These are phyloP conservation scores for Pangasius mekongensis DNA, from an alignment of 2,797 vertebrate species.

Conservation along the genomic window DNA sequence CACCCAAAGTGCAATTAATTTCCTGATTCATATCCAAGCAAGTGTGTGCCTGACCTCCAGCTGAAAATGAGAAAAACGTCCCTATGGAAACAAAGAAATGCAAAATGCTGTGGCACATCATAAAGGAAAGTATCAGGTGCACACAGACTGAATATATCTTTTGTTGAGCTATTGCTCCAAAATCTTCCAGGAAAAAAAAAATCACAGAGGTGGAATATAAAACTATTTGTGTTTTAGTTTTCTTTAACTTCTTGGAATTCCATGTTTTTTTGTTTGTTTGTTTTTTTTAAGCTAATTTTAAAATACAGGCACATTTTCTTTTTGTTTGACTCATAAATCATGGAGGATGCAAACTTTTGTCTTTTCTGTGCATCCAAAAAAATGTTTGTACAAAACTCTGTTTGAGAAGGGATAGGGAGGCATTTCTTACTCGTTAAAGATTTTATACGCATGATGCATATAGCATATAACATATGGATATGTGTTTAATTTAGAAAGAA, in stretches of 20 bases:
- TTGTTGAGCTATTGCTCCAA: background rate
- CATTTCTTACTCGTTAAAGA: background rate
- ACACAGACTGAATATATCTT: background rate
- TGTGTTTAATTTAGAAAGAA: background rate
- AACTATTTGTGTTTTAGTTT: background rate
- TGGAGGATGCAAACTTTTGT: background rate
- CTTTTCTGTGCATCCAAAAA: background rate
- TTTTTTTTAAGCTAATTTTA: background rate
- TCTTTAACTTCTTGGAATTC: background rate
- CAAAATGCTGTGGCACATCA: background rate
- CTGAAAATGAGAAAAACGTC: background rate
- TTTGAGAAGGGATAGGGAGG: background rate
- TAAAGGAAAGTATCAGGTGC: background rate
- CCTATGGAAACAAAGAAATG: conserved; percentile 11
- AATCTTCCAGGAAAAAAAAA: background rate
- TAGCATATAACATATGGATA: background rate
- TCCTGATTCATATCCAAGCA: background rate
- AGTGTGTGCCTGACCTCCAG: conserved; percentile 1
- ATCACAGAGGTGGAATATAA: background rate
- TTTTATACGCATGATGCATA: background rate
- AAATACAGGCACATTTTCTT: background rate
- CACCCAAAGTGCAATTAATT: conserved; percentile 14
- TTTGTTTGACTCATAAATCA: background rate
- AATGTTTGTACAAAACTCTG: background rate
- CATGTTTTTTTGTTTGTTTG: background rate